A percentile compares a stretch with the other conserved stretches of the same genome.
These are phyloP conservation scores for Burhinus oedicnemus DNA, from an alignment of 2,113 vertebrate species.

Conservation along the genomic window DNA sequence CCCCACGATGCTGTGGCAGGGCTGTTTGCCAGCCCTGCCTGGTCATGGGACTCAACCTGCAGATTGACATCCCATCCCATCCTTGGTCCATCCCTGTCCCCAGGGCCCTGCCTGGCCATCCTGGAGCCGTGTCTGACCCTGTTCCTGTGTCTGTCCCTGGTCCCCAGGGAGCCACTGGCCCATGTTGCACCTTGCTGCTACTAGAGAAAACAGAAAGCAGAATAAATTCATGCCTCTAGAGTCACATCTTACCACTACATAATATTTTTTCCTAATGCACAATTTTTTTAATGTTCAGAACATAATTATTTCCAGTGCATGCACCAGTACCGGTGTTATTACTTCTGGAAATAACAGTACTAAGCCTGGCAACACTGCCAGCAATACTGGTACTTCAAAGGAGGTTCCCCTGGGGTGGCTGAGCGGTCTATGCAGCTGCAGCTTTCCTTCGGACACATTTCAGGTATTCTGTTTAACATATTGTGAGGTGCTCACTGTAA, in stretches of 20 bases:
- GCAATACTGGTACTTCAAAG: neutral
- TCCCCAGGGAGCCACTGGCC: neutral
- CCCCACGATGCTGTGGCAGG: rapidly evolving
- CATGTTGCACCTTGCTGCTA: neutral
- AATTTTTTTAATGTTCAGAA: neutral
- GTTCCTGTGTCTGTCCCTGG: neutral
- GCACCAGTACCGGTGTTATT: neutral
- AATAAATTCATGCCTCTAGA: neutral
- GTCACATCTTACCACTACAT: neutral
- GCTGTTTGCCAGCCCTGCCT: neutral
- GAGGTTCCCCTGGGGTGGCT: neutral
- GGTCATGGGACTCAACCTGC: neutral
- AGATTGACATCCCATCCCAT: neutral
- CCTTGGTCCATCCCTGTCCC: neutral
- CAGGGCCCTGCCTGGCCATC: neutral
- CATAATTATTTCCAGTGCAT: neutral
- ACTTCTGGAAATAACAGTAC: neutral
- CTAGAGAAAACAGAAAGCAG: neutral
- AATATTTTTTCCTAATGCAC: neutral
- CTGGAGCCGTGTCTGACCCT: neutral
- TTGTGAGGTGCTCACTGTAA: rapidly evolving
- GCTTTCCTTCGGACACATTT: neutral
- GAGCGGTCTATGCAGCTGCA: neutral
- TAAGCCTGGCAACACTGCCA: neutral
- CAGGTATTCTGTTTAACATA: neutral